Conservation (phyloP, 2,113 vertebrate genomes). For the Ranitomeya variabilis region DNA sequence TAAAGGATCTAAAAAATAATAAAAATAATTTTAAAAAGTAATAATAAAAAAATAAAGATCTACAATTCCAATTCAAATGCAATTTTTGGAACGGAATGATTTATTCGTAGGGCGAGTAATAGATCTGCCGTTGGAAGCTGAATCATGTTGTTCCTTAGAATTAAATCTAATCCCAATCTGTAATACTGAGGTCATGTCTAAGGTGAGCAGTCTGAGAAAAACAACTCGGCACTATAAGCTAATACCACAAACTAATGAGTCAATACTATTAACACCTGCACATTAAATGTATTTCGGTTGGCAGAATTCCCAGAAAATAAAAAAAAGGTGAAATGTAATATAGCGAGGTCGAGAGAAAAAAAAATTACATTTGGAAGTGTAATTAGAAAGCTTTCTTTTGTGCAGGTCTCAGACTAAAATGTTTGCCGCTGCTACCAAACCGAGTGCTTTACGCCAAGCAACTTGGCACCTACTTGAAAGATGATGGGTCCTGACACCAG, state of each 20-base stretch:
- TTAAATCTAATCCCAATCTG: conserved; percentile 41
- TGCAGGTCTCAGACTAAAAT: conserved; percentile 29
- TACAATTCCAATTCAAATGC: not conserved
- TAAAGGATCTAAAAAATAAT: not conserved
- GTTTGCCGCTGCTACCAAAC: conserved; percentile 45
- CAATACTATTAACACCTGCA: conserved; percentile 58
- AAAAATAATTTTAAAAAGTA: not conserved
- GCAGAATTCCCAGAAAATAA: conserved; percentile 41
- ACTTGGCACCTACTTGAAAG: conserved; percentile 48
- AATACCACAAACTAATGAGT: conserved; percentile 56
- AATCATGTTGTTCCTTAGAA: conserved; percentile 8
- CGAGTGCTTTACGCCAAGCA: conserved; percentile 43
- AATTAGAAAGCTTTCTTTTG: conserved; percentile 56
- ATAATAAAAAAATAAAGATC: not conserved
- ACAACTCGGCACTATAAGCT: conserved; percentile 51
- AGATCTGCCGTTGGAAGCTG: not conserved
- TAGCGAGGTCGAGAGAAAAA: conserved; percentile 13
- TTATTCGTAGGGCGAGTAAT: not conserved
- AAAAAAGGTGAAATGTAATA: conserved; percentile 55
- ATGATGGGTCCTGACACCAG: conserved; percentile 50
- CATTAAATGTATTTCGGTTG: conserved; percentile 57
- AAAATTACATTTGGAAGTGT: conserved; percentile 35
- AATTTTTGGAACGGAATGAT: not conserved
- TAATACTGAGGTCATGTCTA: conserved; percentile 56
- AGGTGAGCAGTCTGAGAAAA: conserved; percentile 47